Conservation (phyloP, 2,797 vertebrate genomes). For the Microhierax caerulescens region DNA sequence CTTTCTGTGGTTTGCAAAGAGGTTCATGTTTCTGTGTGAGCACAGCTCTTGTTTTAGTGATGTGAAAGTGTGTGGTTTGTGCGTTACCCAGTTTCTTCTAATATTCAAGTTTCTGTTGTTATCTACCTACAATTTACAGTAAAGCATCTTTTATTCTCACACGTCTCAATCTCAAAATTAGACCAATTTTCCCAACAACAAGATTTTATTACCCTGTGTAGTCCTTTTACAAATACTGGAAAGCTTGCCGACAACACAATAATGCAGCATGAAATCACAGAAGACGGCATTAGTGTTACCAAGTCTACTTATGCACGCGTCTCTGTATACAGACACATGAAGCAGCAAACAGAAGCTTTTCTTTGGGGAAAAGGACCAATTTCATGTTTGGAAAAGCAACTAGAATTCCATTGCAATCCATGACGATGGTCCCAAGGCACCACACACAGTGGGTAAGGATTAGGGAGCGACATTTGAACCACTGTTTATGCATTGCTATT, state of each 20-base stretch:
- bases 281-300: background rate
- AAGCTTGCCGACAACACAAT: background rate
- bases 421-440: background rate
- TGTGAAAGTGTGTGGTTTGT: slow-evolving; percentile 80
- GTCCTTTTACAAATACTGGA: slow-evolving; percentile 44
- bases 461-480: background rate
- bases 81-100: slow-evolving; percentile 72
- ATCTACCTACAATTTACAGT: slow-evolving; percentile 76
- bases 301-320: background rate
- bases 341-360: background rate
- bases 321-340: background rate
- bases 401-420: background rate
- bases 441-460: background rate
- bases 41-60: slow-evolving; percentile 76
- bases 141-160: slow-evolving; percentile 70
- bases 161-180: slow-evolving; percentile 69
- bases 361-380: background rate
- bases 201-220: background rate
- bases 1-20: slow-evolving; percentile 77
- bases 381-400: background rate
- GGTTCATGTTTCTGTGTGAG: slow-evolving; percentile 76
- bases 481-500: background rate
- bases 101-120: slow-evolving; percentile 77
- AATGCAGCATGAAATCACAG: background rate
- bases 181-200: slow-evolving; percentile 60